Base-by-base conservation (phyloP, 2,113 vertebrate genomes). In the Platysteira castanea region DNA sequence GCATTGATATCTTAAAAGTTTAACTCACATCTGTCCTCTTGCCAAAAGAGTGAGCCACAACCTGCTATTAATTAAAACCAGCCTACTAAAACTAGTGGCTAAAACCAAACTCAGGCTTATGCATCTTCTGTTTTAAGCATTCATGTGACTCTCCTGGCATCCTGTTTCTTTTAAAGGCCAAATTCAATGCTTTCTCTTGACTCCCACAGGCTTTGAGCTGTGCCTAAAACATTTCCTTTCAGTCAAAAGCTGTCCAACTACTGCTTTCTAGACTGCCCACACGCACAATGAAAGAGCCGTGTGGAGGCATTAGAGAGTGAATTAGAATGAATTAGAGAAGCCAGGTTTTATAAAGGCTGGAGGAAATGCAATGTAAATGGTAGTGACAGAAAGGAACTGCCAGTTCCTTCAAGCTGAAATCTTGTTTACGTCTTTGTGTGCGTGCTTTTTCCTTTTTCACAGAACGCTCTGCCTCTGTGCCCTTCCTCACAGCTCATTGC, bases 301-400 rank as follows among this genome's bases (percentile, higher is more conserved):
- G 87, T 78, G 81, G 91, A 89, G 92, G 74, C 46, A 65, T 90
- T 84, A 78, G 85, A 52, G 80, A 85, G 81, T n/a, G 81, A 90
- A 87, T 96, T 90, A 90, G 79, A 84, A 90, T 79, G 73, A 94
- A 95, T 94, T 92, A 89, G 89, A 65, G 74, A 54, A 96, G 87
- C 65, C 84, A 93, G 89, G 70, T 91, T 95, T 71, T 95, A 69
- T 79, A 95, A 97, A 95, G 81, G 89, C 83, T 95, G 59, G 73
- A 90, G 94, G 88, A 96, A 93, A 78, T 54, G 88, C 85, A 54
- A 17, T 54, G 88, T 89, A 88, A 92, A 89, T 93, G 94, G 59
- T 83, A 93, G 85, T 89, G 88, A 74, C 83, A 86, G 82, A 61
- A 90, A 84, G 82, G 92, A 96, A 90, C 90, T 95, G 92, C 92